Base-by-base conservation (phyloP, 2,888 invertebrate genomes). In the Andrena hattorfiana region DNA sequence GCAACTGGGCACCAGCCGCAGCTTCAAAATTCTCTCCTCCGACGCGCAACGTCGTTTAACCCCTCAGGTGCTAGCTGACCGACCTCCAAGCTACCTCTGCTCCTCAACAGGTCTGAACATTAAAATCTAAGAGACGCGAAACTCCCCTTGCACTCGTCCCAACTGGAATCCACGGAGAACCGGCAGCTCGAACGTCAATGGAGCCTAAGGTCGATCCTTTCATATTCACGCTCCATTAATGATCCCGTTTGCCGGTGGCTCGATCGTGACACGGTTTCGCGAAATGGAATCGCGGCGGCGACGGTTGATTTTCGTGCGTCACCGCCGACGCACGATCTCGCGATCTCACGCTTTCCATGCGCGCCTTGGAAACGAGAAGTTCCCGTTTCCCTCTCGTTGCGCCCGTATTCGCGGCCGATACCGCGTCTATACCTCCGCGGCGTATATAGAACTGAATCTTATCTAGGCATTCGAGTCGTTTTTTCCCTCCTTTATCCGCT, bases 171-270 rank as follows among this genome's bases (percentile, higher is more conserved):
- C 56, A 4, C 23, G 63, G 63, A n/a, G 13, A 42, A 23, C 42
- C 7, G 30, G 16, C 67, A 30, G 26, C 64, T 64, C 32, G 59
- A 63, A 83, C 83, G 77, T 83, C 77, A 74, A 84, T 79, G 84
- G 79, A 75, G 69, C 70, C 64, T 84, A 84, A 84, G 84, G 84
- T 75, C 84, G 84, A 84, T 84, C 84, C 84, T 84, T 84, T 84
- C 84, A 84, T 80, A 84, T 84, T 84, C 84, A 84, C 84, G 84
- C 84, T 84, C 84, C 84, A 80, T 84, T 84, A 84, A 84, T 84
- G 84, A 84, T 84, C 79, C 67, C 75, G 78, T 70, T 77, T 62
- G 49, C 71, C 20, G 32, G 30, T 49, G 62, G 66, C 30, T 83
- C 77, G 77, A 69, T 77, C 83, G 83, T 83, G 83, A 83, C 83